These are phyloP conservation scores for Drosophila ezoana DNA, from an alignment of 2,888 invertebrate species.

Conservation along the genomic window DNA sequence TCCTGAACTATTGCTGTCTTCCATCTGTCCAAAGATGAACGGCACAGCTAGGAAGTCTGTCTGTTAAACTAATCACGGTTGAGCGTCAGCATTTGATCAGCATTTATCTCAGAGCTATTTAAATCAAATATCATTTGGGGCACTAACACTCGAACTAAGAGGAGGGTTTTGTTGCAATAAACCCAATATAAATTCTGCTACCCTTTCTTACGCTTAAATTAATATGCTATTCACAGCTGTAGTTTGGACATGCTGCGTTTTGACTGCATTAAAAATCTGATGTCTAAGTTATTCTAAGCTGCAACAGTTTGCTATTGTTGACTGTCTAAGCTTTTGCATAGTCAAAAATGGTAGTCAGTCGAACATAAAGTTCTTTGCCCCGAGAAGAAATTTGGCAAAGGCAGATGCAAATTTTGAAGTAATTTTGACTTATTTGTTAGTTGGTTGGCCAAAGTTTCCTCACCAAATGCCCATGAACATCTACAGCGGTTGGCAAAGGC, in stretches of 20 bases:
- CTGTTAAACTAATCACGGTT: neutral
- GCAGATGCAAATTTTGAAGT: conserved; percentile 47
- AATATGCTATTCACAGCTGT: no score
- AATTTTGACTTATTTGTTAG: conserved; percentile 54
- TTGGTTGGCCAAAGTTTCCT: conserved; percentile 42
- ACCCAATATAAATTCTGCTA: no score
- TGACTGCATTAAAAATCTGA: conserved; percentile 7
- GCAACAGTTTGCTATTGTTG: conserved; percentile 23
- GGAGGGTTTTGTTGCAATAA: no score
- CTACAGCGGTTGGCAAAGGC: conserved; percentile 42
- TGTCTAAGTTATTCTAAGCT: conserved; percentile 33
- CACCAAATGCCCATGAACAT: conserved; percentile 44
- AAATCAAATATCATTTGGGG: no score
- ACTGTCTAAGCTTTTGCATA: conserved; percentile 25
- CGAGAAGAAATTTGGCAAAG: conserved; percentile 34
- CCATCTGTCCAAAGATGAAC: neutral
- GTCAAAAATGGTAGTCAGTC: conserved; percentile 20
- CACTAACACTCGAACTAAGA: no score
- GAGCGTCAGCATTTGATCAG: no score
- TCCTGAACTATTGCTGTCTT: neutral
- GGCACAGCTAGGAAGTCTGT: neutral
- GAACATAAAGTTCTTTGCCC: conserved; percentile 37
- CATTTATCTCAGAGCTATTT: no score
- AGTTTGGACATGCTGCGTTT: conserved; percentile 16
- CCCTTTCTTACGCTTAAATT: no score